Base-by-base conservation (phyloP, 2,888 invertebrate species). In the Beris morrisii region DNA sequence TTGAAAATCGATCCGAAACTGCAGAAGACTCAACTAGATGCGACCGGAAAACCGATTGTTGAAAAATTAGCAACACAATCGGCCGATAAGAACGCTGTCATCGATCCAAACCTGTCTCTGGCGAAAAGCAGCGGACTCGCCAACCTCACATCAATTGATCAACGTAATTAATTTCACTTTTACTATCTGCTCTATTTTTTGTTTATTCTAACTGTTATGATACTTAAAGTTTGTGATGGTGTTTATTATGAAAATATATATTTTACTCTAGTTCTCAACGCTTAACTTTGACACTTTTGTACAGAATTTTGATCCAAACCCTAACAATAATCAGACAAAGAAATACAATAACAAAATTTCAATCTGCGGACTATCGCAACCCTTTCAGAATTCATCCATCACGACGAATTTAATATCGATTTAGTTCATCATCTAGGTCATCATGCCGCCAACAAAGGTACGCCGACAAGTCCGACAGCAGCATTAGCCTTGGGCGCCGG, bases 401-500 rank as follows among this genome's bases (percentile, higher is more conserved):
- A 64, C 6, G 64, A 68, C 52, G 57, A 48, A 7, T 58, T 58
- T 13, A 54, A 32, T 15, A 28, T 50, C 13, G 69, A 66, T 11
- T 9, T 54, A 54, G 61, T 50, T 46, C 61, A 61, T 52, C 61
- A 52, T 22, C 38, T 61, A 22, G 61, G 61, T 7, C 13, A n/a
- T 11, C 32, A 52, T 11, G 4, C 5, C 6, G 11, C 53, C 5
- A 5, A 30, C n/a, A 4, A 32, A 32, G 9, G 22, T 12, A 66
- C 70, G 15, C 73, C 81, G 1, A 75, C 81, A n/a, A 86, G 86
- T 73, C 89, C 90, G 0, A 86, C 88, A 0, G 82, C 86, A 2
- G 83, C 85, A 54, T 74, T 88, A 69, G 88, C 88, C 0, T 82
- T 85, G 0, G 79, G 88, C n/a, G 82, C 85, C 61, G 84, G 87